Evolutionary conservation across 1,140 invertebrate genomes (phyloP).

Genomic region (Colletes gigas): DNA sequence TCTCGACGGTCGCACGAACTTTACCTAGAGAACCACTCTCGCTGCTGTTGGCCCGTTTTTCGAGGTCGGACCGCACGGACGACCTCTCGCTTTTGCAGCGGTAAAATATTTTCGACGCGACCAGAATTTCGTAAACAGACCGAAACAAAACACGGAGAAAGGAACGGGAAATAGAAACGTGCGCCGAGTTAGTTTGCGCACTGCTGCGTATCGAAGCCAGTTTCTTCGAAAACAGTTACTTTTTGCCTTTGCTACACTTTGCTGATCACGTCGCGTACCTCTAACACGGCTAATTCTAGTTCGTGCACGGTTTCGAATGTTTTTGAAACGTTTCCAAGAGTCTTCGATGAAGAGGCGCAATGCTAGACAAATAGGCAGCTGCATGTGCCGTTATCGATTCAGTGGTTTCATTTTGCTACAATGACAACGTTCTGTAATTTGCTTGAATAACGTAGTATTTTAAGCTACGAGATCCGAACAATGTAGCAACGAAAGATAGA

Average conservation of each 20-base stretch:
- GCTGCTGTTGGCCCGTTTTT: too few relatives aligned
- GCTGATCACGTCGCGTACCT: neutral
- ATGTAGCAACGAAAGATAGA: neutral
- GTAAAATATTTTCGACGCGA: neutral
- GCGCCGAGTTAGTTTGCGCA: too few relatives aligned
- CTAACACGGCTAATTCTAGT: neutral
- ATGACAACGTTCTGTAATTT: slow-evolving; percentile 5
- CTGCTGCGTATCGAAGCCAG: too few relatives aligned
- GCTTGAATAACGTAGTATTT: neutral
- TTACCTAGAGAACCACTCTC: neutral
- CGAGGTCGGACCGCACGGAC: neutral
- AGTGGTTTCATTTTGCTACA: neutral
- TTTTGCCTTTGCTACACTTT: too few relatives aligned
- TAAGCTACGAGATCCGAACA: neutral
- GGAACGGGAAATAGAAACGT: neutral
- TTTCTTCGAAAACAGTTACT: too few relatives aligned
- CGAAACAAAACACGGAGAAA: neutral
- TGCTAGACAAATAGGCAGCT: too few relatives aligned
- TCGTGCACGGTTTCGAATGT: neutral
- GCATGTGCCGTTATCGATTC: neutral
- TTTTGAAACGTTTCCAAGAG: too few relatives aligned
- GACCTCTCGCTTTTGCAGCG: neutral
- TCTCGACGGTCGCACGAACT: neutral
- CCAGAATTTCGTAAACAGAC: neutral
- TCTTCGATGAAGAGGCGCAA: too few relatives aligned